These are phyloP conservation scores for Agrypnus murinus DNA, from an alignment of 2,888 invertebrate genomes.

Conservation along the genomic window DNA sequence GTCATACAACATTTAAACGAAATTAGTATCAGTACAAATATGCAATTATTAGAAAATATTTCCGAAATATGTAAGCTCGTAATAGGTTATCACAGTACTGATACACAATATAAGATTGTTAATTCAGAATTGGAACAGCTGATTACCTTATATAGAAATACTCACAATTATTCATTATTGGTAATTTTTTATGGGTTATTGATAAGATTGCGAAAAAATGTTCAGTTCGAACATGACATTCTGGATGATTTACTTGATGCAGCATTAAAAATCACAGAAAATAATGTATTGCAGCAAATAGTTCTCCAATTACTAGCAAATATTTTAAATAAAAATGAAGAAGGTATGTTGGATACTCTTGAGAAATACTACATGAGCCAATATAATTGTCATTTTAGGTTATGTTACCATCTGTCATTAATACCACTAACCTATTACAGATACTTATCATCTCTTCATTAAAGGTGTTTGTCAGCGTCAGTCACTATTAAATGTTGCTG, in stretches of 20 bases:
- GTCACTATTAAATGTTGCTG: too few species aligned
- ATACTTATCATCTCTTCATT: not conserved
- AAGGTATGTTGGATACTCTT: too few species aligned
- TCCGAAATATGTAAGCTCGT: slow-evolving; percentile 70
- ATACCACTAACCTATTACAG: too few species aligned
- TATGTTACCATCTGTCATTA: too few species aligned
- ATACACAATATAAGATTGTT: slow-evolving; percentile 71
- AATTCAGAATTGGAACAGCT: slow-evolving; percentile 67
- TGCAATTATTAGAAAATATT: slow-evolving; percentile 67
- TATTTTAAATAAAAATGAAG: slow-evolving; percentile 74
- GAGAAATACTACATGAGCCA: too few species aligned
- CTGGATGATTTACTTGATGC: slow-evolving; percentile 67
- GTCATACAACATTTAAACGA: slow-evolving; percentile 53
- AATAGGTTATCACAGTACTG: slow-evolving; percentile 68
- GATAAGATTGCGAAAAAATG: slow-evolving; percentile 70
- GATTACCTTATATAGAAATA: slow-evolving; percentile 61
- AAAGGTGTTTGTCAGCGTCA: too few species aligned
- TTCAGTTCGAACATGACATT: slow-evolving; percentile 64
- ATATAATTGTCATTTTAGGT: too few species aligned
- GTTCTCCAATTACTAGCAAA: slow-evolving; percentile 74
- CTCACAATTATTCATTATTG: slow-evolving; percentile 68
- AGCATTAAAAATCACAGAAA: slow-evolving; percentile 50
- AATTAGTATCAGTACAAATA: slow-evolving; percentile 46
- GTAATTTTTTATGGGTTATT: slow-evolving; percentile 74
- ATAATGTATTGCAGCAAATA: slow-evolving; percentile 65